Evolutionary conservation across 2,797 vertebrate genomes (phyloP), one percentile per base, ranked within the genome.

Genomic region (Parotocinclus haroldoi): DNA sequence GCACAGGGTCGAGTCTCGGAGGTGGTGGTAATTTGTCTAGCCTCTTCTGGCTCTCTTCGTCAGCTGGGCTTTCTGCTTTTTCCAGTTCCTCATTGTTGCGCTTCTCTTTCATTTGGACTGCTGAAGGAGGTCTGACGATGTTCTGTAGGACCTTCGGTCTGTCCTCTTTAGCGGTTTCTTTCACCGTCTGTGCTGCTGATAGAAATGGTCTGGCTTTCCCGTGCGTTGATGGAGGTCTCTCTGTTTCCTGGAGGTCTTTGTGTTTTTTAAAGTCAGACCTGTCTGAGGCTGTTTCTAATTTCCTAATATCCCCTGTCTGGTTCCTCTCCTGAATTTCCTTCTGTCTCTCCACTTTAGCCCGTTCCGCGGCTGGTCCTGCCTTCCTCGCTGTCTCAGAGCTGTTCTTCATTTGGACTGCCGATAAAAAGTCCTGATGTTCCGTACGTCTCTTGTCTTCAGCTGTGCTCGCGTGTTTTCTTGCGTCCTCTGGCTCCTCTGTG

Each of bases 1-100:
- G 83, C 0, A 83, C 78, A 53, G 66, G 66, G 56, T 81, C 71
- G 7, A 75, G 66, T 50, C 56, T 73, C 0, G 77, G 71, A 44
- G 56, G 68, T 46, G 73, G 36, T 13, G 73, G 48, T 49, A 46
- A 54, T 52, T 4, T 63, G 10, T 60, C 60, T 58, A 27, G 13
- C 48, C 69, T 53, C 52, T 49, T 37, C 27, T 59, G n/a, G 53
- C 45, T 79, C 68, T 76, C 27, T 27, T 27, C n/a, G n/a, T n/a
- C n/a, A n/a, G n/a, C n/a, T n/a, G n/a, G n/a, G n/a, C n/a, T n/a
- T n/a, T n/a, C 27, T 5, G 27, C 2, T 27, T 5, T 27, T 27
- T 5, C 27, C 27, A 27, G 27, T 27, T 27, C 27, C 27, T 2
- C 27, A 5, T 27, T 27, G 27, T 27, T 27, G 27, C 27, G 27